phyloP scores from a whole-genome alignment of 2,888 invertebrate species.

The Palloptera scutellata region DNA sequence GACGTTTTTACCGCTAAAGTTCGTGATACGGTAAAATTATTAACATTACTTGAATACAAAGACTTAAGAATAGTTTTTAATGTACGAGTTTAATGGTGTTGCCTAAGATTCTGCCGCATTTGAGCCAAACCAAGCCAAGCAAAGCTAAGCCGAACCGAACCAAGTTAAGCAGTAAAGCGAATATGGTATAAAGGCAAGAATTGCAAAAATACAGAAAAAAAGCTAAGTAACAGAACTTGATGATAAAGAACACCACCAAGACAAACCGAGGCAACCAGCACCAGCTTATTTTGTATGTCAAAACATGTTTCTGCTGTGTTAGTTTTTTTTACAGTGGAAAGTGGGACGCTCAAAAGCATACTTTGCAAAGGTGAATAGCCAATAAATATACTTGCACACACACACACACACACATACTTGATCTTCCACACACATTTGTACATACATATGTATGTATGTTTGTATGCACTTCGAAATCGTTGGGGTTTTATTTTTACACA shows the following conservation, averaged over 20 bases:
- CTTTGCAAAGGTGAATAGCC: constrained; percentile 61
- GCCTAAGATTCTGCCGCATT: neutral
- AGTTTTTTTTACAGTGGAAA: constrained; percentile 38
- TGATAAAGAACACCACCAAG: constrained; percentile 48
- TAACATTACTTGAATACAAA: constrained; percentile 33
- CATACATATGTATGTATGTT: constrained; percentile 11
- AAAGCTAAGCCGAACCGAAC: neutral
- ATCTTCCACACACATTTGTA: constrained; percentile 28
- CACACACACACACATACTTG: constrained; percentile 34
- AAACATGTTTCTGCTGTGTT: neutral
- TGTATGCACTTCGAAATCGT: neutral
- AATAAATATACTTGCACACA: constrained; percentile 38
- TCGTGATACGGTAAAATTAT: constrained; percentile 64
- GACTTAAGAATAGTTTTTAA: too few relatives aligned
- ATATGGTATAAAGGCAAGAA: constrained; percentile 50
- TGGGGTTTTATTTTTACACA: too few relatives aligned
- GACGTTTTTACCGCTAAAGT: constrained; percentile 65
- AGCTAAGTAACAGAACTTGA: constrained; percentile 51
- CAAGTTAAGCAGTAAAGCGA: constrained; percentile 52
- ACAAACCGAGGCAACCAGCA: constrained; percentile 7
- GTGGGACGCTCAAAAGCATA: constrained; percentile 38
- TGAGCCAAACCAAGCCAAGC: neutral
- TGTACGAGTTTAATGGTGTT: neutral
- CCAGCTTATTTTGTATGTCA: constrained; percentile 6
- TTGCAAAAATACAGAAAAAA: constrained; percentile 38